Percentiles rank a stretch among this genome's conserved stretches.
Evolutionary conservation across 2,797 vertebrate species (phyloP).

Genomic region (Gadopsis marmoratus): DNA sequence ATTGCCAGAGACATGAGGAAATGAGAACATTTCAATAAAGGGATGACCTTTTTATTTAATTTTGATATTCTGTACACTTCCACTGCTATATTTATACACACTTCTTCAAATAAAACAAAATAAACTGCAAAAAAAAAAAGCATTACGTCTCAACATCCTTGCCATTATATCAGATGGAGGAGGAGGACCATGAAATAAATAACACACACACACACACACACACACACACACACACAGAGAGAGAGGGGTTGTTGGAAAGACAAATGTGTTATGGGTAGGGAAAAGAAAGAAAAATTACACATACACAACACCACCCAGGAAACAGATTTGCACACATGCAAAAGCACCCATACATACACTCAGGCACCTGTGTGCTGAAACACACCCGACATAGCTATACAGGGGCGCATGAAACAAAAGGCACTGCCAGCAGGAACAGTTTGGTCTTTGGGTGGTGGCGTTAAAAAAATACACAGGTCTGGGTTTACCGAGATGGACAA

Average conservation of each 20-base stretch:
- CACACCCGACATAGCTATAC: conserved; percentile 54
- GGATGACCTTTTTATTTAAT: conserved; percentile 82
- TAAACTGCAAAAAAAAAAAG: conserved; percentile 70
- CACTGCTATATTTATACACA: conserved; percentile 81
- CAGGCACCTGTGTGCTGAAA: conserved; percentile 72
- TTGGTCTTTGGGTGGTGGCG: conserved; percentile 55
- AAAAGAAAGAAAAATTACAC: conserved; percentile 19
- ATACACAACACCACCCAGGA: conserved; percentile 47
- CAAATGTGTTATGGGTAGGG: conserved; percentile 6
- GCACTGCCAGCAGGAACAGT: conserved; percentile 85
- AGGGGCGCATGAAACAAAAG: conserved; percentile 80
- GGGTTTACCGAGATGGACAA: conserved; percentile 51
- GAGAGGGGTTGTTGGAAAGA: conserved; percentile 29
- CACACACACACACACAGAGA: conserved; percentile 32
- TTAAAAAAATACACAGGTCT: conserved; percentile 4
- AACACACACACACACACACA: conserved; percentile 49
- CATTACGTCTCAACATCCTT: conserved; percentile 77
- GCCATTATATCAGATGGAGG: conserved; percentile 63
- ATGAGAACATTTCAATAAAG: conserved; percentile 63
- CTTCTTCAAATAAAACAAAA: conserved; percentile 75
- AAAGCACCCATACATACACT: conserved; percentile 64
- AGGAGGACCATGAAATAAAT: conserved; percentile 82
- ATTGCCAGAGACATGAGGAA: not conserved
- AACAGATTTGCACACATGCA: conserved; percentile 62
- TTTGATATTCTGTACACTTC: conserved; percentile 83